Percentiles rank a stretch among this genome's conserved stretches.
Conservation (phyloP, 1,140 invertebrate genomes). For the Agraylea sexmaculata region DNA sequence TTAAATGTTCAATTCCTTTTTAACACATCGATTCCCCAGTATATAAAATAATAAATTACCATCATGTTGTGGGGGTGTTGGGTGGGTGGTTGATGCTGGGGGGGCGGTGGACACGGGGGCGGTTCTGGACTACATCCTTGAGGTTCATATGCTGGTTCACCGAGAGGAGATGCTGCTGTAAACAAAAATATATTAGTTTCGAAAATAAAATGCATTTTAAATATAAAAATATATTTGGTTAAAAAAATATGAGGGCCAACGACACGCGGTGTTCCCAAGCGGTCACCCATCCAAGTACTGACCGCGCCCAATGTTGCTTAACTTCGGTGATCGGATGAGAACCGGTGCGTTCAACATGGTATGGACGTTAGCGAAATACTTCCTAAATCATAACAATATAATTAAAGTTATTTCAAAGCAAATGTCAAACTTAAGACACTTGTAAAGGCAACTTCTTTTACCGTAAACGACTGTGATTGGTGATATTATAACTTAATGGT, state of each 20-base stretch:
- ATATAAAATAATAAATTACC: slow-evolving; percentile 59
- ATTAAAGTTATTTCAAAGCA: no score
- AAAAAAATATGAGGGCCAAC: slow-evolving; percentile 15
- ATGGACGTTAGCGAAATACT: slow-evolving; percentile 13
- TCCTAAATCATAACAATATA: no score
- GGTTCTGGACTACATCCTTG: slow-evolving; percentile 35
- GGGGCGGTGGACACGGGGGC: slow-evolving; percentile 36
- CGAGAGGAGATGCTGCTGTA: slow-evolving; percentile 35
- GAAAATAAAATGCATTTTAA: background rate
- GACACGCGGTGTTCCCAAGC: slow-evolving; percentile 21
- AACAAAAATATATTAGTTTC: slow-evolving; percentile 26
- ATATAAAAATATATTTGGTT: background rate
- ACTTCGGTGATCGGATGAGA: slow-evolving; percentile 16
- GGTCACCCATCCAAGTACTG: slow-evolving; percentile 21
- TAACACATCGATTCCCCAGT: no score
- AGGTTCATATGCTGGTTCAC: slow-evolving; percentile 33
- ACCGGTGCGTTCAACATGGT: slow-evolving; percentile 13
- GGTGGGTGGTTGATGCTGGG: slow-evolving; percentile 28
- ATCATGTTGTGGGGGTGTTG: slow-evolving; percentile 47
- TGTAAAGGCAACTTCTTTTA: no score
- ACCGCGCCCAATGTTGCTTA: slow-evolving; percentile 21
- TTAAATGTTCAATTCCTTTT: no score
- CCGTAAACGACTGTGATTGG: no score
- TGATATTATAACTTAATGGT: no score
- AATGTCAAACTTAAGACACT: no score